phyloP scores from a whole-genome alignment of 2,113 vertebrate genomes.

The Charadrius vociferus region DNA sequence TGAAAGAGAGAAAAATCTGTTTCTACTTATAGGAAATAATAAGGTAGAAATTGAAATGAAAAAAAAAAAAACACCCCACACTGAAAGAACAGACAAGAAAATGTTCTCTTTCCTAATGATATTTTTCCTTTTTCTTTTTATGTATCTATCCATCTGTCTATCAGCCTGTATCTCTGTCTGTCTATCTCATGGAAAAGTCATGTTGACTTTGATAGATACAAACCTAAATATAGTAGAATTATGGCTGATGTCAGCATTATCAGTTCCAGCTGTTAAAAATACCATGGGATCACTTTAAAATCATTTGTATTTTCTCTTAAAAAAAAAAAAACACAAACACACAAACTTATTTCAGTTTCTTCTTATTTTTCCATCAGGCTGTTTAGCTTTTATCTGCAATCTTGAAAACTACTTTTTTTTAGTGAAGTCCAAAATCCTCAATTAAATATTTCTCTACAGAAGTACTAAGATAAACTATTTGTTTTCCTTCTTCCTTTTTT shows the following conservation, averaged over 20 bases:
- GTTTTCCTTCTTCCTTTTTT: not conserved
- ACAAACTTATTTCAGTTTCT: not conserved
- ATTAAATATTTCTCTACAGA: not conserved
- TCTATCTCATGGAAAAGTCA: not conserved
- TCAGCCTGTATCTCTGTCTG: not conserved
- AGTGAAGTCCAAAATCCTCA: not conserved
- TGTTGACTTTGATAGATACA: not conserved
- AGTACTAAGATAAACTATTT: not conserved
- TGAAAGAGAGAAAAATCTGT: constrained; percentile 53
- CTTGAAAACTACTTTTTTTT: not conserved
- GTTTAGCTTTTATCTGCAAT: not conserved
- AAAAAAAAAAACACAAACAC: not conserved
- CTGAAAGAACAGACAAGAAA: constrained; percentile 37
- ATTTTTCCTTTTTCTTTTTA: constrained; percentile 27
- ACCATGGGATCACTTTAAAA: not conserved
- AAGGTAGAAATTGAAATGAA: constrained; percentile 15
- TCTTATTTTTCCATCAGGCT: not conserved
- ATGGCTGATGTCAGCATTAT: not conserved
- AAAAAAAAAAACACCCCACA: not conserved
- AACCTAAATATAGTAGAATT: constrained; percentile 29
- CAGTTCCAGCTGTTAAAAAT: constrained; percentile 40
- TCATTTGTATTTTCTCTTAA: not conserved
- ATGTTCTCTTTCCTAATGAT: constrained; percentile 38
- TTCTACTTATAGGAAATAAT: constrained; percentile 66
- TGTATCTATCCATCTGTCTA: constrained; percentile 35